These are phyloP conservation scores for Oxygymnocypris stewartii DNA, from an alignment of 2,113 vertebrate genomes.

Conservation along the genomic window DNA sequence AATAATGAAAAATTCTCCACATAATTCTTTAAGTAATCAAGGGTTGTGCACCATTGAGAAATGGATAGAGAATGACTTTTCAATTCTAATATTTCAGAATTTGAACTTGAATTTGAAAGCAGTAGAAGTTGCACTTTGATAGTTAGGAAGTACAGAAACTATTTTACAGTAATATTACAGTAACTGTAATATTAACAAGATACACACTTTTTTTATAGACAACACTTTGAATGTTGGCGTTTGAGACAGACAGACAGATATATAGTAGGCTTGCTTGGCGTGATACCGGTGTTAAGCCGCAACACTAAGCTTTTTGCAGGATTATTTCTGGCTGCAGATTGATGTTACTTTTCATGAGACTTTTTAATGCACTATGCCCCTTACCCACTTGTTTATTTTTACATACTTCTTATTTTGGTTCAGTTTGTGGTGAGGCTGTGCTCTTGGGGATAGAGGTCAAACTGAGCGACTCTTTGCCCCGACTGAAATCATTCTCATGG, in stretches of 20 bases:
- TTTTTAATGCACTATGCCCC: conserved; percentile 53
- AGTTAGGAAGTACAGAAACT: background rate
- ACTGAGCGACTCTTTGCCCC: conserved; percentile 62
- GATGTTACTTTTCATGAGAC: conserved; percentile 52
- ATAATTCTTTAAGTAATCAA: background rate
- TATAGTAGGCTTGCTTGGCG: too few relatives aligned
- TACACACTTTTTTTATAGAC: too few relatives aligned
- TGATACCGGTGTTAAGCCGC: too few relatives aligned
- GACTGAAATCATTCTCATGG: conserved; percentile 68
- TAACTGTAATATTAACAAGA: too few relatives aligned
- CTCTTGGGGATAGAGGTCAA: conserved; percentile 58
- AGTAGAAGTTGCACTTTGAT: background rate
- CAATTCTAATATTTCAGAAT: background rate
- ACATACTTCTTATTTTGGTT: conserved; percentile 58
- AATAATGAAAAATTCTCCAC: background rate
- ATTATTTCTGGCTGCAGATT: background rate
- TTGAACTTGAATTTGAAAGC: background rate
- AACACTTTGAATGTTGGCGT: too few relatives aligned
- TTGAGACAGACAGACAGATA: too few relatives aligned
- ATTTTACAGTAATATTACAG: too few relatives aligned
- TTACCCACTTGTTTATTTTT: conserved; percentile 58
- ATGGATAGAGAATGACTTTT: background rate
- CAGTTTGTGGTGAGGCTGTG: conserved; percentile 48
- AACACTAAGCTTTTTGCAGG: background rate
- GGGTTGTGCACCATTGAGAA: background rate